phyloP scores from a whole-genome alignment of 2,113 vertebrate genomes.

The Bubo bubo region DNA sequence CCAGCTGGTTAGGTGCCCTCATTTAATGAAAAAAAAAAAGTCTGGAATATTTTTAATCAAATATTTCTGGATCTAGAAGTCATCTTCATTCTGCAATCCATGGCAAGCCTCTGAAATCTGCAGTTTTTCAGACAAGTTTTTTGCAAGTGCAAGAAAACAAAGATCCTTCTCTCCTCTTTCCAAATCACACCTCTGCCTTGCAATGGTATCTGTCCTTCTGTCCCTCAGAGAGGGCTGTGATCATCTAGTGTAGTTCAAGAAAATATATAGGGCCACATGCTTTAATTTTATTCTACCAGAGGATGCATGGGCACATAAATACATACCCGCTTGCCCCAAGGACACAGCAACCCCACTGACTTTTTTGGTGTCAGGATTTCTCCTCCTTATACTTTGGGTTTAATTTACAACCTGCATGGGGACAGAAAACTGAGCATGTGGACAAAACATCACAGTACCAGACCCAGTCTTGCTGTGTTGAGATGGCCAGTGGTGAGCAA shows the following conservation, averaged over 20 bases:
- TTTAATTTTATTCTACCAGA: background rate
- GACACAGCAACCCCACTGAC: background rate
- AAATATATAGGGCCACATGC: accelerated
- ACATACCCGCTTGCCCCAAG: background rate
- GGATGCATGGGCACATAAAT: background rate
- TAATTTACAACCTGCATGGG: background rate
- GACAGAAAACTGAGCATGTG: background rate
- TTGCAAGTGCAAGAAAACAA: background rate
- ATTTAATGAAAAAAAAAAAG: background rate
- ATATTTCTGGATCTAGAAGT: background rate
- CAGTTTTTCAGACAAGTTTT: background rate
- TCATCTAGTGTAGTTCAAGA: background rate
- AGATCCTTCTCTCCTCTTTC: background rate
- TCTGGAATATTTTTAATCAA: background rate
- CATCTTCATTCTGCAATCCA: background rate
- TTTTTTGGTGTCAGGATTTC: background rate
- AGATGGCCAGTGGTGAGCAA: background rate
- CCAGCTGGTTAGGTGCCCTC: background rate
- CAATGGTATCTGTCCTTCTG: background rate
- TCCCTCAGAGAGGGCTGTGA: background rate
- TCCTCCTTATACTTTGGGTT: background rate
- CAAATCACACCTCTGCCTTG: background rate
- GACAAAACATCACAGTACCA: background rate
- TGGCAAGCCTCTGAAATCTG: background rate
- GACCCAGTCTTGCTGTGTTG: too few species aligned